These are phyloP conservation scores for Sinhomidia bicolor DNA, from an alignment of 2,888 invertebrate species.

Conservation along the genomic window DNA sequence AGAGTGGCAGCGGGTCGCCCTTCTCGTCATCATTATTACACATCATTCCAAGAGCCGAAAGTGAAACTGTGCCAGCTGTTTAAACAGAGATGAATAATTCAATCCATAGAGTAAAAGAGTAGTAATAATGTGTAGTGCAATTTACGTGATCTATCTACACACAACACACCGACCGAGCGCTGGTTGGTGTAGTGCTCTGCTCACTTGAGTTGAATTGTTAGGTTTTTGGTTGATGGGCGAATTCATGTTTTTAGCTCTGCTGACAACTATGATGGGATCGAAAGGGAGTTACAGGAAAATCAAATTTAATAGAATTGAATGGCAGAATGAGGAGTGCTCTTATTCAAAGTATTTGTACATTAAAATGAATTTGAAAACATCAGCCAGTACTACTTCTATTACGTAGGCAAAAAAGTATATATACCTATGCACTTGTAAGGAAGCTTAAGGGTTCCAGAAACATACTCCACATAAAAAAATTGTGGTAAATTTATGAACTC, in stretches of 20 bases:
- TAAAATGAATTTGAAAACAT: not conserved
- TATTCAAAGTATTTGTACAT: constrained; percentile 25
- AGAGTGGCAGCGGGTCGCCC: constrained; percentile 54
- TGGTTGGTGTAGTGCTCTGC: not conserved
- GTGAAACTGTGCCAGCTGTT: constrained; percentile 77
- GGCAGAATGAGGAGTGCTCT: constrained; percentile 21
- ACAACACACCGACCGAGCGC: not conserved
- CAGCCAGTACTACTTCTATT: not conserved
- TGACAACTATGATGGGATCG: constrained; percentile 40
- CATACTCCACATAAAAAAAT: not conserved
- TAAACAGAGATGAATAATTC: constrained; percentile 78
- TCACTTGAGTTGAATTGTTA: constrained; percentile 25
- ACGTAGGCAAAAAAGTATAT: no score
- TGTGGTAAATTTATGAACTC: constrained; percentile 42
- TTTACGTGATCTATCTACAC: not conserved
- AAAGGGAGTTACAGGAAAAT: constrained; percentile 27
- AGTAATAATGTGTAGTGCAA: constrained; percentile 9
- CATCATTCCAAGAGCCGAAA: constrained; percentile 59
- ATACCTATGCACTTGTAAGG: not conserved
- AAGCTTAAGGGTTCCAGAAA: not conserved
- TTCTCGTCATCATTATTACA: constrained; percentile 65
- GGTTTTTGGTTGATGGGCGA: constrained; percentile 21
- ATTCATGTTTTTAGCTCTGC: constrained; percentile 15
- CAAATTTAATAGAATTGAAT: constrained; percentile 21
- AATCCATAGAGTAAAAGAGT: constrained; percentile 47